These are phyloP conservation scores for Heteromurus nitidus DNA, from an alignment of 2,888 invertebrate genomes.

Conservation along the genomic window DNA sequence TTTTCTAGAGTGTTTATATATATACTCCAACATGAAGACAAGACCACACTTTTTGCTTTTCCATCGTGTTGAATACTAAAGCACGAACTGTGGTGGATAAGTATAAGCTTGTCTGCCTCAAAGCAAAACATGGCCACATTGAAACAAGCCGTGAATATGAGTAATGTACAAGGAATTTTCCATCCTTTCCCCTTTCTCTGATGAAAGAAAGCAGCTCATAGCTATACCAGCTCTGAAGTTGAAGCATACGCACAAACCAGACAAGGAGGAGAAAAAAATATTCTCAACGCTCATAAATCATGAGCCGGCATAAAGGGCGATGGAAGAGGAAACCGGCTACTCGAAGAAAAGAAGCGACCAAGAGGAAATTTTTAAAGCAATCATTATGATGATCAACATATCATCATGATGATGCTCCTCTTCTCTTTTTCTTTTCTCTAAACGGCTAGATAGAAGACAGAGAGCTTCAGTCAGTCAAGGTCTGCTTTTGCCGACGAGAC, in stretches of 20 bases:
- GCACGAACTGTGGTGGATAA: too few species aligned
- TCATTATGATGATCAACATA: constrained; percentile 61
- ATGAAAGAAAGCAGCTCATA: constrained; percentile 13
- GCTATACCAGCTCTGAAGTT: background rate
- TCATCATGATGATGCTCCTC: constrained; percentile 26
- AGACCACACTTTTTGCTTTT: background rate
- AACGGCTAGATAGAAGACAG: background rate
- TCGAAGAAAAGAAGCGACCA: constrained; percentile 71
- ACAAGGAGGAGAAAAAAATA: constrained; percentile 31
- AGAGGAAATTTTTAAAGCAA: constrained; percentile 71
- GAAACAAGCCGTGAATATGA: constrained; percentile 1
- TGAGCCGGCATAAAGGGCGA: constrained; percentile 56
- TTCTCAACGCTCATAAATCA: constrained; percentile 71
- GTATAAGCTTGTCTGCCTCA: too few species aligned
- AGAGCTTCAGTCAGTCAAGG: constrained; percentile 10
- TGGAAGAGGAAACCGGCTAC: constrained; percentile 58
- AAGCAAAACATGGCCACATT: background rate
- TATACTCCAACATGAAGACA: background rate
- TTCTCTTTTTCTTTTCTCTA: constrained; percentile 8
- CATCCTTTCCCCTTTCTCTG: background rate
- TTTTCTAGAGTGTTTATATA: background rate
- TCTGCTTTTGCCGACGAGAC: too few species aligned
- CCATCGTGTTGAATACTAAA: too few species aligned
- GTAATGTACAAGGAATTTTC: constrained; percentile 13
- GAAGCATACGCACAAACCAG: background rate